Evolutionary conservation across 1,140 invertebrate species (phyloP), one percentile per base, ranked within the genome.

Genomic region (Capitella teleta): DNA sequence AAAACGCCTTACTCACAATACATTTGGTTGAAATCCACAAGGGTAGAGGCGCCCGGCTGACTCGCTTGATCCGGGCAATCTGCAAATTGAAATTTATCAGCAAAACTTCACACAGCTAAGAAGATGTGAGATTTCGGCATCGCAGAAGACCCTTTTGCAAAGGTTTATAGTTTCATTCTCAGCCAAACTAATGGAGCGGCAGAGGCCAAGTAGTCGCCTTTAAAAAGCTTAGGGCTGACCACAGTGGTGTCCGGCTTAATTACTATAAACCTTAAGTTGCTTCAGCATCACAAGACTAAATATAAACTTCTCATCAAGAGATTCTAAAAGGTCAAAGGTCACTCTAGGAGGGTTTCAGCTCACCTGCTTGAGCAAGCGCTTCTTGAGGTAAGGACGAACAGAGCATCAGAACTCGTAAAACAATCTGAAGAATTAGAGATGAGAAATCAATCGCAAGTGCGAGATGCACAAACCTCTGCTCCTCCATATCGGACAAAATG

Each of bases 401-500:
- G n/a, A 16, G n/a, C n/a, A n/a, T n/a, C n/a, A n/a, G n/a, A n/a
- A n/a, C n/a, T n/a, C n/a, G n/a, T n/a, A n/a, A n/a, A n/a, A n/a
- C n/a, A n/a, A n/a, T n/a, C n/a, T n/a, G n/a, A n/a, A n/a, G n/a
- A n/a, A n/a, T 46, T 23, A 16, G 10, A 36, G 23, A 37, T 19
- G 8, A 51, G 16, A 41, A 41, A n/a, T 10, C 16, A 28, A 28
- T 26, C 32, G 16, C 4, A 23, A 53, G 8, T 8, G 28, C 19
- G 16, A 5, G n/a, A n/a, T n/a, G n/a, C n/a, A n/a, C 8, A 19
- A 5, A 67, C 67, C 54, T 66, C 61, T 18, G 66, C 57, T 44
- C 67, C 67, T 30, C 64, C 64, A 53, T 62, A 59, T 52, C 64
- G 57, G 46, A 54, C 56, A 48, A 69, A 64, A 28, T 53, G 54